phyloP scores from a whole-genome alignment of 2,797 vertebrate species.

The Macropus fuliginosus region DNA sequence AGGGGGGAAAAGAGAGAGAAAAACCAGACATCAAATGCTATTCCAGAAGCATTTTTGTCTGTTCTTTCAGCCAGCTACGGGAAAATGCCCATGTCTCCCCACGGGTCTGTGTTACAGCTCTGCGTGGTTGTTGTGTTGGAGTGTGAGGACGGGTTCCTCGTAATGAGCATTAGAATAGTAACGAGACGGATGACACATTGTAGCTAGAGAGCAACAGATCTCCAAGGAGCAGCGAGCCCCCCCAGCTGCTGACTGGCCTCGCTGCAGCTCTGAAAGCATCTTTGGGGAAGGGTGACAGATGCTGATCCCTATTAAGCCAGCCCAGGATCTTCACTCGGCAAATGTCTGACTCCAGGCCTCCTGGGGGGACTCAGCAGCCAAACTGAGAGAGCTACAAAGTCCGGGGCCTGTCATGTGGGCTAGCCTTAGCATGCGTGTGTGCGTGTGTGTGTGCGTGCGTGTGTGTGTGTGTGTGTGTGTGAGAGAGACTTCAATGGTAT shows the following conservation, averaged over 20 bases:
- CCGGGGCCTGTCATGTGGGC: neutral
- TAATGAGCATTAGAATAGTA: conserved; percentile 81
- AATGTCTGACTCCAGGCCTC: neutral
- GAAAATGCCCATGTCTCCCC: conserved; percentile 68
- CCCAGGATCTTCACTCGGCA: neutral
- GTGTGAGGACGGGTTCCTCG: conserved; percentile 63
- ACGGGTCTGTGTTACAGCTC: conserved; percentile 21
- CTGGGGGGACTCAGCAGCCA: neutral
- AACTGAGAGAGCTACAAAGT: neutral
- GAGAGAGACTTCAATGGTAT: neutral
- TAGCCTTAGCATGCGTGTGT: neutral
- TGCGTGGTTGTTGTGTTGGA: conserved; percentile 60
- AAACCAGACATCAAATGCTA: conserved; percentile 56
- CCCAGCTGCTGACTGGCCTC: neutral
- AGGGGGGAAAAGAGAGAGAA: conserved; percentile 57
- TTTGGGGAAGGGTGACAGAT: neutral
- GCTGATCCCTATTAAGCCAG: neutral
- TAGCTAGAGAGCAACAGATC: conserved; percentile 49
- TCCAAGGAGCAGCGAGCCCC: neutral
- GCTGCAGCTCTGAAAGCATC: neutral
- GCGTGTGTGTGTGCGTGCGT: neutral
- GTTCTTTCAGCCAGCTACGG: conserved; percentile 57
- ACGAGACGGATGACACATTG: conserved; percentile 65
- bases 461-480: no score
- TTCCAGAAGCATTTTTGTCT: conserved; percentile 45